Evolutionary conservation across 2,113 vertebrate species (phyloP).

Genomic region (Todiramphus chloris): DNA sequence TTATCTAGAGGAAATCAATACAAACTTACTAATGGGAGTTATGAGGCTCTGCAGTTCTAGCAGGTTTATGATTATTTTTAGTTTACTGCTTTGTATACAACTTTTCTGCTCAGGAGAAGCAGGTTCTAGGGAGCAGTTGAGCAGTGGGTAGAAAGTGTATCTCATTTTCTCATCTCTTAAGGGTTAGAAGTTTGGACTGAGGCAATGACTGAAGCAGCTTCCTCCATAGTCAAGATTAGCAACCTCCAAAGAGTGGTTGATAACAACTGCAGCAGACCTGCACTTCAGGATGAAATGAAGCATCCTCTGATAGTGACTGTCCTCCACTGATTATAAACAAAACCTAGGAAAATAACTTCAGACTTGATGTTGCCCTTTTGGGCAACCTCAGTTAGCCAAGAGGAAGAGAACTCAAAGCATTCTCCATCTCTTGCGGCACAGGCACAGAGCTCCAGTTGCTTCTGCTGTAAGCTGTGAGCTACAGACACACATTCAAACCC

Average conservation of each 20-base stretch:
- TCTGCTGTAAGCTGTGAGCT: not conserved
- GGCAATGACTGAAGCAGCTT: not conserved
- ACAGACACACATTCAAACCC: accelerated
- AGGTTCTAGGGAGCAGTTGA: not conserved
- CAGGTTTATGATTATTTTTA: not conserved
- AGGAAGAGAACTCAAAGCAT: not conserved
- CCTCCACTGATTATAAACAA: not conserved
- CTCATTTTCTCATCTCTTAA: not conserved
- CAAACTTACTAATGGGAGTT: not conserved
- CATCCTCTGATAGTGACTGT: not conserved
- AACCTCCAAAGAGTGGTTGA: not conserved
- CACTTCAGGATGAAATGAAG: not conserved
- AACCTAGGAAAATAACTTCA: not conserved
- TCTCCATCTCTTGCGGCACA: not conserved
- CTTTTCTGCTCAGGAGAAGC: not conserved
- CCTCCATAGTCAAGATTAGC: not conserved
- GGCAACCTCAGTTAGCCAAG: not conserved
- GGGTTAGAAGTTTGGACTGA: not conserved
- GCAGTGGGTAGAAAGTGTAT: not conserved
- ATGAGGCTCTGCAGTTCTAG: not conserved
- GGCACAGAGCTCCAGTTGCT: not conserved
- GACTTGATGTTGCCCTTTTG: not conserved
- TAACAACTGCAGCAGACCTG: not conserved
- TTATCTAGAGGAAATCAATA: not conserved
- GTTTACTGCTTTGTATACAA: not conserved